Conservation (phyloP, 2,888 invertebrate genomes). For the Osedax frankpressi region DNA sequence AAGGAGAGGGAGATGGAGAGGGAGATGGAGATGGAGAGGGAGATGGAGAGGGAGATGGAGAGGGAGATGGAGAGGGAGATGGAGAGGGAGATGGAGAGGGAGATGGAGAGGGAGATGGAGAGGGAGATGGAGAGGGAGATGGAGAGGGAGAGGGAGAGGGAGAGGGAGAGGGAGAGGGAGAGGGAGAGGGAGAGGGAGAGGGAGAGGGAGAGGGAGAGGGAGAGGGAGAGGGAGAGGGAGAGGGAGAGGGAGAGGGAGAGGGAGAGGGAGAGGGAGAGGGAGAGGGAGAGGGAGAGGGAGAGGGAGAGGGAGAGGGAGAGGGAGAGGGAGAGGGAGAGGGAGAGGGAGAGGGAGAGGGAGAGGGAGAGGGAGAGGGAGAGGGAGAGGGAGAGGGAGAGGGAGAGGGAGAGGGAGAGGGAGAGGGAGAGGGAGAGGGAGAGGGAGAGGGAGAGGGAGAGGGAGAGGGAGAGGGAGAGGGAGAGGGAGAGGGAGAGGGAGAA, state of each 20-base stretch:
- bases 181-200: slow-evolving; percentile 10
- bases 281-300: slow-evolving; percentile 11
- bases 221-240: slow-evolving; percentile 10
- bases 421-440: slow-evolving; percentile 1
- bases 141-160: no score
- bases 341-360: slow-evolving; percentile 7
- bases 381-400: background rate
- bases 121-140: no score
- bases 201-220: slow-evolving; percentile 12
- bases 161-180: slow-evolving; percentile 11
- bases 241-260: slow-evolving; percentile 7
- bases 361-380: background rate
- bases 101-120: no score
- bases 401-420: slow-evolving; percentile 2
- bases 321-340: slow-evolving; percentile 8
- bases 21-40: no score
- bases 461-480: background rate
- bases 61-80: no score
- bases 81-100: no score
- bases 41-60: no score
- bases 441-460: background rate
- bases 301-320: slow-evolving; percentile 11
- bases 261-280: slow-evolving; percentile 9
- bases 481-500: background rate
- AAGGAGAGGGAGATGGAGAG: no score